Conservation (phyloP, 1,140 invertebrate genomes). For the Aphaenogaster floridana region DNA sequence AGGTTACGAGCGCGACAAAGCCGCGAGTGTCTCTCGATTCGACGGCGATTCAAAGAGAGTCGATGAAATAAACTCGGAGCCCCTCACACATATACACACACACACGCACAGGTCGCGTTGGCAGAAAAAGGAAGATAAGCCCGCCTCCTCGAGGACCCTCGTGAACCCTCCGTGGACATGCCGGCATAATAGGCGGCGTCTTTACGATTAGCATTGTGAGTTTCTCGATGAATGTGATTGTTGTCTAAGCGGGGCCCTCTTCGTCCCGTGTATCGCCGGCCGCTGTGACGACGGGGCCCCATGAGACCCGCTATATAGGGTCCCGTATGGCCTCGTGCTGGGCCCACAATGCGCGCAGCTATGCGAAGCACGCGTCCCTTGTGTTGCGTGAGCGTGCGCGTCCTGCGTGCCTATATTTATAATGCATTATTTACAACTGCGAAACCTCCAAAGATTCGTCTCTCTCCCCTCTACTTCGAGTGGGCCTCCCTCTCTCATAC, state of each 20-base stretch:
- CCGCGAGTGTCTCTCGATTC: constrained; percentile 76
- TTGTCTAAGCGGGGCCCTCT: constrained; percentile 83
- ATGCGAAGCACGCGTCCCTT: constrained; percentile 86
- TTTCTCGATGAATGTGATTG: constrained; percentile 86
- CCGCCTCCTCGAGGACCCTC: constrained; percentile 70
- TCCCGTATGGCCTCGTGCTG: constrained; percentile 82
- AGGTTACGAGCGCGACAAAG: constrained; percentile 62
- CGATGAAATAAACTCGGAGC: constrained; percentile 74
- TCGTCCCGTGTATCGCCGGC: constrained; percentile 74
- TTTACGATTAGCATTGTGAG: constrained; percentile 87
- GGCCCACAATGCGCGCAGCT: constrained; percentile 83
- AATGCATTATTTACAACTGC: constrained; percentile 86
- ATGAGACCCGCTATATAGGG: constrained; percentile 63
- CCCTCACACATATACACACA: constrained; percentile 2
- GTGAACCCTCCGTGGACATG: constrained; percentile 74
- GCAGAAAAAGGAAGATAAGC: constrained; percentile 75
- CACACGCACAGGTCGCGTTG: constrained; percentile 63
- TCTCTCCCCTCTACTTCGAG: constrained; percentile 3
- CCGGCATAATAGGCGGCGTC: constrained; percentile 86
- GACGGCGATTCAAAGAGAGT: constrained; percentile 77
- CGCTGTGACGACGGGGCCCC: constrained; percentile 68
- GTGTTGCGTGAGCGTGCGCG: constrained; percentile 79
- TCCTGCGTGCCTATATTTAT: constrained; percentile 85
- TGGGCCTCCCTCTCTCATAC: constrained; percentile 32
- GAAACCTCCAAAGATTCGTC: constrained; percentile 75